phyloP scores from a whole-genome alignment of 30 jellyfish, hydroid and myxozoan species.

The Clytia hemisphaerica region DNA sequence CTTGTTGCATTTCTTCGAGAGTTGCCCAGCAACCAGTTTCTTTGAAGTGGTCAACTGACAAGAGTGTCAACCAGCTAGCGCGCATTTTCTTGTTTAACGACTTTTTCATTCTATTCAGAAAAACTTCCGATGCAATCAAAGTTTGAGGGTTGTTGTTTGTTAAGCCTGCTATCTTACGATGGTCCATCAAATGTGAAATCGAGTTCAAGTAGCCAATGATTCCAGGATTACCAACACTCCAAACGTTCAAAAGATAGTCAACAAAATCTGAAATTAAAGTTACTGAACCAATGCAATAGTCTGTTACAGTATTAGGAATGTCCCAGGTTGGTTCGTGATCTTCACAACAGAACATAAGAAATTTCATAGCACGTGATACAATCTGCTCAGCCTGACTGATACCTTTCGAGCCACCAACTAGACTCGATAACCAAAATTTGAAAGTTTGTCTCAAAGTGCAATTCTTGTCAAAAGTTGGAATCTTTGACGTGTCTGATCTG shows the following conservation, averaged over 20 bases:
- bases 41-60: constrained; percentile 2
- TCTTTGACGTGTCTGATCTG: not conserved
- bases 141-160: not conserved
- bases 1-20: constrained; percentile 20
- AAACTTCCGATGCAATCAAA: constrained; percentile 25
- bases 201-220: constrained; percentile 26
- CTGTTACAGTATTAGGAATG: not conserved
- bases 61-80: constrained; percentile 4
- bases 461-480: constrained; percentile 2
- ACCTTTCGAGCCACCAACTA: not conserved
- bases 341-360: constrained; percentile 14
- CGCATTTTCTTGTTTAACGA: too few relatives aligned
- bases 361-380: not conserved
- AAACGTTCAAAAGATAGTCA: constrained; percentile 6
- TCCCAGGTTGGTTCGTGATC: constrained; percentile 3
- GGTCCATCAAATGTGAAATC: constrained; percentile 12
- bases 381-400: not conserved
- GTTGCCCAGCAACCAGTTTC: constrained; percentile 19
- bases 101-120: too few relatives aligned
- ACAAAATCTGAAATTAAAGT: constrained; percentile 15
- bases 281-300: constrained; percentile 29
- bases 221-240: constrained; percentile 34
- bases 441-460: not conserved
- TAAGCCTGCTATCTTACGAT: constrained; percentile 11
- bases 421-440: not conserved